Evolutionary conservation across 37 sponge, comb jelly and placozoan genomes (phyloP).

Genomic region (Beroe forskalii): DNA sequence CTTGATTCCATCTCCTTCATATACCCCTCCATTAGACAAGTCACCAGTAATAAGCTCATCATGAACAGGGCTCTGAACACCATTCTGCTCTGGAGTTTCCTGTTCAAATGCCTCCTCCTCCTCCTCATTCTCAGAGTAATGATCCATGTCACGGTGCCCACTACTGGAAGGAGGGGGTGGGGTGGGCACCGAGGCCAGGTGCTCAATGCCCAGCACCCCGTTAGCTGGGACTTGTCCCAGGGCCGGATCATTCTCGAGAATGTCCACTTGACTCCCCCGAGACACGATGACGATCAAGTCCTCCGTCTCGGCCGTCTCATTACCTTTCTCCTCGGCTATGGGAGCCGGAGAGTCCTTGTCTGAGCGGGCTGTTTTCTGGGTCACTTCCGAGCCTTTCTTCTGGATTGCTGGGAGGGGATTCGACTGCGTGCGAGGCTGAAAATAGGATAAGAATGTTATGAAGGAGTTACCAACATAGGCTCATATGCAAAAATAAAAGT

Average conservation of each 20-base stretch:
- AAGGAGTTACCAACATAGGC: too few species aligned
- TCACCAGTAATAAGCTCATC: too few species aligned
- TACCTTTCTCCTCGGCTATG: constrained; percentile 52
- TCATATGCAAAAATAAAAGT: too few species aligned
- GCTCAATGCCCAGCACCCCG: not conserved
- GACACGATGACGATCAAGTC: constrained; percentile 25
- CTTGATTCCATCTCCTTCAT: too few species aligned
- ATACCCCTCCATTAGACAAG: too few species aligned
- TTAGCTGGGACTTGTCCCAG: not conserved
- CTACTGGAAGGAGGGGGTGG: not conserved
- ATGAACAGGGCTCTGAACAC: too few species aligned
- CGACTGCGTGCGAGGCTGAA: constrained; percentile 52
- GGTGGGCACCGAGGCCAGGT: not conserved
- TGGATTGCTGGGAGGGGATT: constrained; percentile 56
- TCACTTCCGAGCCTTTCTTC: not conserved
- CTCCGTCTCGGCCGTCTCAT: not conserved
- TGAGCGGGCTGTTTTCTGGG: not conserved
- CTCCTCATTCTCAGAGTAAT: not conserved
- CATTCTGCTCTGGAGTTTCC: not conserved
- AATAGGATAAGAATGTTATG: too few species aligned
- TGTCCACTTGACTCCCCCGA: constrained; percentile 35
- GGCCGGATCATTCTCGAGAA: constrained; percentile 1
- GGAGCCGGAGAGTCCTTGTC: constrained; percentile 60
- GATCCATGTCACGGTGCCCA: not conserved
- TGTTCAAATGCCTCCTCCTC: not conserved